These are phyloP conservation scores for Oligia latruncula DNA, from an alignment of 2,888 invertebrate species.

Conservation along the genomic window DNA sequence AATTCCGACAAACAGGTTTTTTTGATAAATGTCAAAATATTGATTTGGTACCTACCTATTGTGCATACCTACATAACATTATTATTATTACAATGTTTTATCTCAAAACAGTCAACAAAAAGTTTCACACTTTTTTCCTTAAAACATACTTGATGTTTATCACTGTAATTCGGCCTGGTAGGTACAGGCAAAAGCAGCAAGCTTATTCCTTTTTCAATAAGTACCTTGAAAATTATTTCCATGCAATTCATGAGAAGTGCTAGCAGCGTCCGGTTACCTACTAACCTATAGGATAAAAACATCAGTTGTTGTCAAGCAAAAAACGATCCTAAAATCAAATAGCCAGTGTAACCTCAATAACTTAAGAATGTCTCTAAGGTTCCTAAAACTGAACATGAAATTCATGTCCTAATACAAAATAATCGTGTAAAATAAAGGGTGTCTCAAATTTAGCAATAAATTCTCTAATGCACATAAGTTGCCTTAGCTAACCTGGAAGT, in stretches of 20 bases:
- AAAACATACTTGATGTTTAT: constrained; percentile 51
- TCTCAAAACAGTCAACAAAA: constrained; percentile 40
- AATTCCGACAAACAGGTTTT: background rate
- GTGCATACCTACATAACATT: background rate
- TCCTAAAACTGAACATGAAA: background rate
- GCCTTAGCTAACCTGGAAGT: background rate
- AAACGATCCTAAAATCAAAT: background rate
- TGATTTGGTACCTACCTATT: background rate
- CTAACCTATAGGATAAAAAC: background rate
- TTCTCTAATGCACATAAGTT: background rate
- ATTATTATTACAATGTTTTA: constrained; percentile 28
- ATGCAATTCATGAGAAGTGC: background rate
- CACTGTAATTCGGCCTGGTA: constrained; percentile 26
- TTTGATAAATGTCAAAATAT: background rate
- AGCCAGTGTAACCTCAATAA: background rate
- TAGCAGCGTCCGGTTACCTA: background rate
- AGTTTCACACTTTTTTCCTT: constrained; percentile 55
- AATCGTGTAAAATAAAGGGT: background rate
- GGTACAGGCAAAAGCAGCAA: constrained; percentile 32
- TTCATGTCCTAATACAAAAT: too few species aligned
- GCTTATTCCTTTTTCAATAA: background rate
- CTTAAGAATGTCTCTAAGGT: background rate
- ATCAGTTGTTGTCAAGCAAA: too few species aligned
- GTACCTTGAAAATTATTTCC: background rate
- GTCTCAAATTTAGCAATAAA: background rate